phyloP scores from a whole-genome alignment of 2,113 vertebrate species.

The Brachypteracias leptosomus region DNA sequence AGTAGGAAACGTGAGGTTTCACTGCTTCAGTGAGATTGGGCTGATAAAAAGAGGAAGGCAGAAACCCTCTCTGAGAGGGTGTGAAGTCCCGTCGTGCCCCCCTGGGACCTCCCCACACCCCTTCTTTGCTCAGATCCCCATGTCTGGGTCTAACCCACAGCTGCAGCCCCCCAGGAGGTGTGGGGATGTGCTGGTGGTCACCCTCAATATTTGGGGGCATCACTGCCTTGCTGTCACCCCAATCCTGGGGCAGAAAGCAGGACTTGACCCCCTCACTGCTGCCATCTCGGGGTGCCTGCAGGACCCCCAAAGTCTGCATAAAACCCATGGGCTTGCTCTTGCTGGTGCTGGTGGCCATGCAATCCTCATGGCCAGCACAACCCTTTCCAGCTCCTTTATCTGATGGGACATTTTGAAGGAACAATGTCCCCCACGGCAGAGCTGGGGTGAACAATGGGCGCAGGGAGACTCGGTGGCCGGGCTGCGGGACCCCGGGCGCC shows the following conservation, averaged over 20 bases:
- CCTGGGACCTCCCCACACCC: fast-evolving
- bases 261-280: fast-evolving
- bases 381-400: constrained; percentile 8
- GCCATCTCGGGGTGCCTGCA: too few species aligned
- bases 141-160: too few species aligned
- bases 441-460: constrained; percentile 21
- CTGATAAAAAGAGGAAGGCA: constrained; percentile 16
- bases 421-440: neutral
- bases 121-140: neutral
- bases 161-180: neutral
- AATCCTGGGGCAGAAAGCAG: neutral
- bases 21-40: neutral
- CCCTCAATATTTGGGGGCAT: neutral
- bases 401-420: constrained; percentile 1
- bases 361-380: neutral
- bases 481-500: neutral
- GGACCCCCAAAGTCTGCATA: neutral
- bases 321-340: fast-evolving
- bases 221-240: neutral
- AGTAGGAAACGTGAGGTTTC: constrained; percentile 47
- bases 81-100: fast-evolving
- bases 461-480: neutral
- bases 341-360: neutral
- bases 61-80: neutral
- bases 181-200: neutral